phyloP scores from a whole-genome alignment of 2,113 vertebrate species.

The Gnathonemus longibarbis region DNA sequence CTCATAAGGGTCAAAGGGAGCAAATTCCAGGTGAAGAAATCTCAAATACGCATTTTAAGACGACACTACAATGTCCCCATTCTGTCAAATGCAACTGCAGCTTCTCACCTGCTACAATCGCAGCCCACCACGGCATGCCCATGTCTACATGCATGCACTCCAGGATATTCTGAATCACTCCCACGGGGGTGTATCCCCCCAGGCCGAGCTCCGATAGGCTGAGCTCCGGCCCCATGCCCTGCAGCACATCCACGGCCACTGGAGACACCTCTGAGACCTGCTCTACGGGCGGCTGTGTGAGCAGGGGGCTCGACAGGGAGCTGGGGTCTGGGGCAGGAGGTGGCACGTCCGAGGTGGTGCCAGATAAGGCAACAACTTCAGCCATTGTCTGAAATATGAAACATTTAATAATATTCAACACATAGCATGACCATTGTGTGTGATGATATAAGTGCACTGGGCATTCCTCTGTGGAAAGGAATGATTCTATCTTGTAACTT shows the following conservation, averaged over 20 bases:
- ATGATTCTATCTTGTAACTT: background rate
- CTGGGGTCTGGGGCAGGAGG: conserved; percentile 17
- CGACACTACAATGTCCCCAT: background rate
- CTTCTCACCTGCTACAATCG: conserved; percentile 70
- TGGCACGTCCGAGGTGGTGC: conserved; percentile 20
- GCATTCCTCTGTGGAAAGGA: background rate
- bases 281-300: conserved; percentile 44
- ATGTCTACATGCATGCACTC: conserved; percentile 70
- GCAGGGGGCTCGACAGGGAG: conserved; percentile 22
- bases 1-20: background rate
- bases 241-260: conserved; percentile 50
- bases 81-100: background rate
- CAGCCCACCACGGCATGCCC: conserved; percentile 84
- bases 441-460: background rate
- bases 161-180: conserved; percentile 72
- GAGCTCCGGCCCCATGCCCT: conserved; percentile 50
- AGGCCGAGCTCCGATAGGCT: conserved; percentile 71
- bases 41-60: background rate
- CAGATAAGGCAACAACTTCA: conserved; percentile 11
- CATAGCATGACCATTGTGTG: background rate
- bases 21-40: background rate
- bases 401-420: background rate
- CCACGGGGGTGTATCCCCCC: conserved; percentile 67
- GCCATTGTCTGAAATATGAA: conserved; percentile 25
- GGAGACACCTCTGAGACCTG: conserved; percentile 48